phyloP scores from a whole-genome alignment of 37 sponge, comb jelly and placozoan species.

The Halisarca cf. caerulea region DNA sequence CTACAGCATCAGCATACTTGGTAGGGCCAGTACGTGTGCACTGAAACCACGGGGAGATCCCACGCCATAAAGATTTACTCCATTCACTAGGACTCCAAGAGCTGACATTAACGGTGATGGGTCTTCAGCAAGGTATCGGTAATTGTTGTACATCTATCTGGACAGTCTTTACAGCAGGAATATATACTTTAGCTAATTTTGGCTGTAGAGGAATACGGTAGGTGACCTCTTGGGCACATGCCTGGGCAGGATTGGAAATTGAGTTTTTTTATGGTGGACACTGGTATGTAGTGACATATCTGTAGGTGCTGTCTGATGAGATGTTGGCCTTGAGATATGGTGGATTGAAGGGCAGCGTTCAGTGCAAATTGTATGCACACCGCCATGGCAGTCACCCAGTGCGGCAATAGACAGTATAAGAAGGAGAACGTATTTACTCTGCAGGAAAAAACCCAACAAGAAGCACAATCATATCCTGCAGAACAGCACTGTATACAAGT shows the following conservation, averaged over 20 bases:
- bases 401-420: too few relatives aligned
- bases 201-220: conserved; percentile 47
- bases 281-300: neutral
- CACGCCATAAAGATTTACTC: conserved; percentile 68
- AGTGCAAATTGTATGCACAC: too few relatives aligned
- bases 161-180: conserved; percentile 48
- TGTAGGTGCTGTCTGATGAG: neutral
- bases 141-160: conserved; percentile 23
- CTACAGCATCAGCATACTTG: conserved; percentile 69
- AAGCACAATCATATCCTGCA: too few relatives aligned
- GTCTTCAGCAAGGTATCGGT: conserved; percentile 59
- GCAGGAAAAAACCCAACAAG: too few relatives aligned
- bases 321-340: conserved; percentile 42
- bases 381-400: too few relatives aligned
- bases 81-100: conserved; percentile 60
- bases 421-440: too few relatives aligned
- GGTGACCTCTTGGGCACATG: conserved; percentile 30
- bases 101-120: conserved; percentile 63
- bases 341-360: neutral
- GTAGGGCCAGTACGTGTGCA: conserved; percentile 45
- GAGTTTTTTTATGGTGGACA: conserved; percentile 69
- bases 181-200: conserved; percentile 19
- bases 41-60: conserved; percentile 76
- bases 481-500: too few relatives aligned
- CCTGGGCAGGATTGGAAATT: conserved; percentile 41